Evolutionary conservation across 92 coral and sea anemone genomes (phyloP).

Genomic region (Bergia puertoricense): DNA sequence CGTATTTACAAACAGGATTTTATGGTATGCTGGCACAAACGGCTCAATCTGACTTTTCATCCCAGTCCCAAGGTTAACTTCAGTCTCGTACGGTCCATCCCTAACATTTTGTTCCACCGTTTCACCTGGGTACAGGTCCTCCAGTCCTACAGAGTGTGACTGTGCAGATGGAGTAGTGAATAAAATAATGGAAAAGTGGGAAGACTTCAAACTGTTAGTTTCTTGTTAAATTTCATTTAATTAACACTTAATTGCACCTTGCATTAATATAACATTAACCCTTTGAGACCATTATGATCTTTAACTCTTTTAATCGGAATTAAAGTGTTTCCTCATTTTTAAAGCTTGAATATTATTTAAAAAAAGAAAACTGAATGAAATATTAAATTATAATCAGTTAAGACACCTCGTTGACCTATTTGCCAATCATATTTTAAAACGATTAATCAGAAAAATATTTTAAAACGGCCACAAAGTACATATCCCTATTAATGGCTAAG

Average conservation of each 20-base stretch:
- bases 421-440: background rate
- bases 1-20: background rate
- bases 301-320: background rate
- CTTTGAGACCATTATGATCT: background rate
- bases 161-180: slow-evolving; percentile 63
- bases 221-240: slow-evolving; percentile 39
- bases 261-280: slow-evolving; percentile 12
- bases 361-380: background rate
- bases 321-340: background rate
- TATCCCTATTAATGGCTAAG: background rate
- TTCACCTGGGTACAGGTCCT: slow-evolving; percentile 36
- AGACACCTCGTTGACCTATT: background rate
- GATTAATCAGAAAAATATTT: background rate
- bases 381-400: too few species aligned
- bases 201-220: slow-evolving; percentile 92
- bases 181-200: slow-evolving; percentile 91
- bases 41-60: background rate
- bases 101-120: slow-evolving; percentile 41
- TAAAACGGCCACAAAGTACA: too few species aligned
- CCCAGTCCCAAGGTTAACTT: background rate
- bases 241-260: slow-evolving; percentile 23
- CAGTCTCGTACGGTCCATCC: slow-evolving; percentile 11
- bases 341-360: background rate
- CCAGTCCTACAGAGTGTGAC: slow-evolving; percentile 47
- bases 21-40: background rate